Evolutionary conservation across 2,113 vertebrate genomes (phyloP), one percentile per base, ranked within the genome.

Genomic region (Chaetodon trifascialis): DNA sequence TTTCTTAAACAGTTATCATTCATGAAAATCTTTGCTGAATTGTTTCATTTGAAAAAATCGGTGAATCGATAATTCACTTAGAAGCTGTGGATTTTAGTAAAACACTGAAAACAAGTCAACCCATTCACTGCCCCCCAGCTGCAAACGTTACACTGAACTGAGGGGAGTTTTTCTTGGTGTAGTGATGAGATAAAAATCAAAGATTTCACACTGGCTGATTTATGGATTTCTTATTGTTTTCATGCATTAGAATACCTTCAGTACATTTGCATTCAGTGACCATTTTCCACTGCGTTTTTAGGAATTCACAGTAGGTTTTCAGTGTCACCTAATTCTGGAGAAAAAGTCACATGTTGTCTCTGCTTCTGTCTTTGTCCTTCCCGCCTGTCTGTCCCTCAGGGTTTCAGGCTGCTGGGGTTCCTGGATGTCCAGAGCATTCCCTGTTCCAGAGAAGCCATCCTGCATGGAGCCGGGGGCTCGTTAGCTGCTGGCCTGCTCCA

Each of bases 391-490:
- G 44, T 69, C 34, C 21, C 36, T n/a, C 73, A 93, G 93, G 83
- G 86, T n/a, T 88, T 89, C 56, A 67, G 17, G 47, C 65, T 94
- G 68, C 54, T 89, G 47, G 84, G 90, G 17, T 83, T 94, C 7
- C 1, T 90, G 73, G 88, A 92, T 5, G 76, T 94, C 30, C 78
- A 89, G 80, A 91, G 72, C 3, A 87, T 75, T 1, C 90, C 88
- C 0, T 94, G 93, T 58, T 70, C 91, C 77, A 67, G 89, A 80
- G 88, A 92, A 0, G 76, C 93, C 44, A 8, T 93, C 56, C 83
- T 94, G n/a, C 74, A 88, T 0, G 93, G 93, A 56, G 86, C 87
- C 0, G 93, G 89, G 1, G 89, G 89, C 5, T 86, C 89, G 0
- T 0, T 87, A 0, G 54, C 58, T 25, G 70, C 69, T 3, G 91